Base-by-base conservation (phyloP, 2,888 invertebrate genomes). In the Formica aserva region DNA sequence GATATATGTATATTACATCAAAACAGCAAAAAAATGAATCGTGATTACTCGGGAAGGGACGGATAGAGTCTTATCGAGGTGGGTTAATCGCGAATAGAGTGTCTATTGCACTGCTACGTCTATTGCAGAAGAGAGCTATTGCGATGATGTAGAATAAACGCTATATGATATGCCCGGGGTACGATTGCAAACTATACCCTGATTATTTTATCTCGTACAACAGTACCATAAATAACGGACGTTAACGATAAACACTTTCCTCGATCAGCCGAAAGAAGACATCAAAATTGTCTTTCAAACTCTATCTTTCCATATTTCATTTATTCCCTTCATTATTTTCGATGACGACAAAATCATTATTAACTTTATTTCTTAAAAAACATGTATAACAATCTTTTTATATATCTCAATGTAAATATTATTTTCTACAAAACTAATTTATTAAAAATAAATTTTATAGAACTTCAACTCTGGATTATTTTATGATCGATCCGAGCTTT, bases 31-130 rank as follows among this genome's bases (percentile, higher is more conserved):
- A 60, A 62, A 26, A 62, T 69, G 71, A 18, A 71, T 80, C 45
- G 71, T 57, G 55, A 67, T 52, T 65, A 8, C 41, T 67, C 48
- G 57, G 66, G 69, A 32, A 69, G 69, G 71, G 78, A 78, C 78
- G 78, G 78, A 78, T 71, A 71, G 52, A 52, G 71, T 78, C 38
- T 62, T 78, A 45, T 45, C 45, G 18, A 60, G 45, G 32, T 80
- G 78, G 60, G 13, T 80, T 80, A 62, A 55, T 38, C 63, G 38
- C 38, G 66, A 15, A 1, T 71, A n/a, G 67, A 41, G 60, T 60
- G 45, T 62, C 69, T 88, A 88, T 88, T 88, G 88, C 88, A 88
- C 86, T 77, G 69, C 57, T 75, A 69, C 62, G 74, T 26, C 75
- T 84, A 80, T 83, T 81, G 85, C 82, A 29, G 60, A 65, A 26